These are phyloP conservation scores for Globia sparganii DNA, from an alignment of 2,888 invertebrate genomes.

Conservation along the genomic window DNA sequence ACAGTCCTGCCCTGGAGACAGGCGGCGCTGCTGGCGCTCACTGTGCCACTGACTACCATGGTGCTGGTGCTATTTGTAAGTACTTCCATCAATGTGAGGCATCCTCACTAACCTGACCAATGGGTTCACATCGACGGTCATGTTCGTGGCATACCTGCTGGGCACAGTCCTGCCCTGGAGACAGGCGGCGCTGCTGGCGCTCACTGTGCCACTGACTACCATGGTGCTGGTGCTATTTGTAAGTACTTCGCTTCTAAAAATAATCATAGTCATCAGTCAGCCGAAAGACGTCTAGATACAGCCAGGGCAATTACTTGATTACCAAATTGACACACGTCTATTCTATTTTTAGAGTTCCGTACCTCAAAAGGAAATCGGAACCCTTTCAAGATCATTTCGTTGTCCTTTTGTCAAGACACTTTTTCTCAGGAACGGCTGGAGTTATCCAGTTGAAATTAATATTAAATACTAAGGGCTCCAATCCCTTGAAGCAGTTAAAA, in stretches of 20 bases:
- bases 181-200: slow-evolving; percentile 87
- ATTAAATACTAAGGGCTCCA: no score
- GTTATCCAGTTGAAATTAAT: no score
- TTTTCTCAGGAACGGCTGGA: no score
- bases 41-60: slow-evolving; percentile 88
- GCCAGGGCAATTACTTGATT: neutral
- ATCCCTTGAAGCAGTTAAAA: no score
- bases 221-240: slow-evolving; percentile 89
- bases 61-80: slow-evolving; percentile 88
- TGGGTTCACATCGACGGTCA: slow-evolving; percentile 87
- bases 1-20: slow-evolving; percentile 89
- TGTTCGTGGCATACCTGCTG: slow-evolving; percentile 88
- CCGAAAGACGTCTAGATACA: neutral
- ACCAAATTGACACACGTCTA: neutral
- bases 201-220: slow-evolving; percentile 87
- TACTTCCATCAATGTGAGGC: no score
- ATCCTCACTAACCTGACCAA: slow-evolving; percentile 89
- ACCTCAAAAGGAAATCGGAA: no score
- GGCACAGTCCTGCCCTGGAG: slow-evolving; percentile 90
- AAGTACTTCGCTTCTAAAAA: slow-evolving; percentile 64
- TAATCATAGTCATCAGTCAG: neutral
- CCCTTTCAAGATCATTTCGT: no score
- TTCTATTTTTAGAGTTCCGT: no score
- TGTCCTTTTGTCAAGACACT: no score
- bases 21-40: slow-evolving; percentile 87